A percentile compares a stretch with the other conserved stretches of the same genome.
Conservation (phyloP, 1,140 invertebrate genomes). For the Drosophila asahinai region DNA sequence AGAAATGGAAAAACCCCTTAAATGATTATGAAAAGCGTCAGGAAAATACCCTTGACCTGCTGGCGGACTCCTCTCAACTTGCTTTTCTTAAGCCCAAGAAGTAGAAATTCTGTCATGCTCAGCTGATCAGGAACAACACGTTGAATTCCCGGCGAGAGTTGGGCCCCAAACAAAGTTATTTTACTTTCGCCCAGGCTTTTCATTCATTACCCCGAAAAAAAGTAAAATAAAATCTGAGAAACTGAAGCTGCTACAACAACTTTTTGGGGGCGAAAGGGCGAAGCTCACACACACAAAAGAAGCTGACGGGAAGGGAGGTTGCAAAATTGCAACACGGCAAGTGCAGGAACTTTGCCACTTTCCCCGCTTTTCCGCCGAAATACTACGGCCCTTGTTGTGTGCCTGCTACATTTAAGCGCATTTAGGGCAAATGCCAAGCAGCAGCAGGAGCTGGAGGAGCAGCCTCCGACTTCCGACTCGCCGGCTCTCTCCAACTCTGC, state of each 20-base stretch:
- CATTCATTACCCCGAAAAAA: conserved; percentile 35
- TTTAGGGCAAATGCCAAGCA: conserved; percentile 72
- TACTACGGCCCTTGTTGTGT: conserved; percentile 27
- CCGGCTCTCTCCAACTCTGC: background rate
- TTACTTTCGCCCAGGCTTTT: conserved; percentile 36
- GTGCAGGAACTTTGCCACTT: conserved; percentile 45
- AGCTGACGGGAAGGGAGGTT: conserved; percentile 19
- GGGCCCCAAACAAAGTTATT: conserved; percentile 34
- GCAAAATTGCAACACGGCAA: conserved; percentile 50
- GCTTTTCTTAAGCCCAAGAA: conserved; percentile 14
- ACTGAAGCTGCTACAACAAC: conserved; percentile 33
- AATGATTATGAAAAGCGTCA: conserved; percentile 17
- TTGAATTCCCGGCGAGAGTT: conserved; percentile 22
- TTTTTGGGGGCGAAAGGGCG: conserved; percentile 5
- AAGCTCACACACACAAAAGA: conserved; percentile 12
- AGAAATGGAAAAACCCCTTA: background rate
- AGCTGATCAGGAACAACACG: conserved; percentile 44
- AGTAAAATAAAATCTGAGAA: conserved; percentile 8
- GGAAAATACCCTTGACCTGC: conserved; percentile 38
- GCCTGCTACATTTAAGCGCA: conserved; percentile 72
- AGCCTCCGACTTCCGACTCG: conserved; percentile 27
- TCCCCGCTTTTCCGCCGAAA: conserved; percentile 21
- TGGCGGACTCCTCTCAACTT: background rate
- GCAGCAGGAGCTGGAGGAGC: background rate
- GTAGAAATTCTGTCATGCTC: conserved; percentile 28